phyloP scores from a whole-genome alignment of 2,113 vertebrate genomes.

The Cochlearius cochlearius region DNA sequence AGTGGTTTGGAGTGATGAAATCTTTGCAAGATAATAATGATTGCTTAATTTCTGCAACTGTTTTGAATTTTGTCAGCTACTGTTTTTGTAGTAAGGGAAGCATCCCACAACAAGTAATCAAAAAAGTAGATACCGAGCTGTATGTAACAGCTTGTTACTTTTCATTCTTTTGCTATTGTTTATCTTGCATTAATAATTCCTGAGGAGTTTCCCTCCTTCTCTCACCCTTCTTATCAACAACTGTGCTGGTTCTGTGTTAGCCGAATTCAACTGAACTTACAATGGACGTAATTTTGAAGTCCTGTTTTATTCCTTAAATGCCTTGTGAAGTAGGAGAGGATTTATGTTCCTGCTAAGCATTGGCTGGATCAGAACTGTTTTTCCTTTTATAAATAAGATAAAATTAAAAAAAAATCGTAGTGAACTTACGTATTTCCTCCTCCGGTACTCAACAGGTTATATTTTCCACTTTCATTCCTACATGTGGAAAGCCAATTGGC shows the following conservation, averaged over 20 bases:
- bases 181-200: neutral
- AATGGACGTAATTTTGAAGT: neutral
- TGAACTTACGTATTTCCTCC: neutral
- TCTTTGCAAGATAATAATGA: neutral
- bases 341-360: neutral
- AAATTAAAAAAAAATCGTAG: neutral
- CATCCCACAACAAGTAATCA: neutral
- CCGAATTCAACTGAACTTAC: neutral
- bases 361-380: neutral
- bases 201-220: neutral
- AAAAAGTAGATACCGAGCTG: neutral
- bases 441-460: neutral
- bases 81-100: neutral
- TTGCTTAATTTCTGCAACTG: neutral
- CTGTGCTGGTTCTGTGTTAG: neutral
- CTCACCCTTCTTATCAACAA: neutral
- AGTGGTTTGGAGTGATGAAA: neutral
- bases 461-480: neutral
- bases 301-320: neutral
- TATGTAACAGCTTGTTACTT: neutral
- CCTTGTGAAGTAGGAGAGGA: neutral
- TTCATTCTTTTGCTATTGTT: neutral
- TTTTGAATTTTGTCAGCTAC: neutral
- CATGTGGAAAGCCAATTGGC: neutral
- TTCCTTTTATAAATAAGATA: neutral